Percentiles rank a stretch among this genome's conserved stretches.
phyloP scores from a whole-genome alignment of 2,797 vertebrate genomes.

The Aulostomus chinensis region DNA sequence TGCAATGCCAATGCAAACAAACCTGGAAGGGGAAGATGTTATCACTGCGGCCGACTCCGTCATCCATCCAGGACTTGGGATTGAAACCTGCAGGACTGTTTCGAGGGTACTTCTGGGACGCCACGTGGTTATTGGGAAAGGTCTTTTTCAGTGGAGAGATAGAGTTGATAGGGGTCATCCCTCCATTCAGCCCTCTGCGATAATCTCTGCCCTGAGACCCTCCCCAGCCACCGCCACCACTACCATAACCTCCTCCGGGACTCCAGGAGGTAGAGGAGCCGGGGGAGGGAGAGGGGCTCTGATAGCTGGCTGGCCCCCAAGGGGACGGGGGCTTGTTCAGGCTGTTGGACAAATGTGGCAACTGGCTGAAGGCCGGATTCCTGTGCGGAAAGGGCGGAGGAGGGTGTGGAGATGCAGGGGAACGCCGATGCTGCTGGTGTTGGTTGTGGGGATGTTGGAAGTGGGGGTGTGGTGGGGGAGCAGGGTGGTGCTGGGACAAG shows the following conservation, averaged over 20 bases:
- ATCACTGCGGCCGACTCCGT: slow-evolving; percentile 92
- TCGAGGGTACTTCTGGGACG: slow-evolving; percentile 96
- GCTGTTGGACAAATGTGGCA: slow-evolving; percentile 98
- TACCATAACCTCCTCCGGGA: slow-evolving; percentile 92
- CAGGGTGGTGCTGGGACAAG: slow-evolving; percentile 95
- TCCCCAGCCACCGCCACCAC: slow-evolving; percentile 88
- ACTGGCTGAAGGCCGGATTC: slow-evolving; percentile 95
- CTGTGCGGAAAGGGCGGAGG: slow-evolving; percentile 83
- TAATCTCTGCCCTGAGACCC: slow-evolving; percentile 97
- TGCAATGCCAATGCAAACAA: slow-evolving; percentile 60
- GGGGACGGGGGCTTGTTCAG: slow-evolving; percentile 98
- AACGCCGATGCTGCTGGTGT: slow-evolving; percentile 97
- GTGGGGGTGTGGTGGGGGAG: slow-evolving; percentile 86
- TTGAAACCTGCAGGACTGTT: slow-evolving; percentile 93
- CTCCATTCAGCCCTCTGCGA: slow-evolving; percentile 94
- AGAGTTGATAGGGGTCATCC: slow-evolving; percentile 96
- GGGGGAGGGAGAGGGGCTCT: slow-evolving; percentile 95
- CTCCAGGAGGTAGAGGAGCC: slow-evolving; percentile 94
- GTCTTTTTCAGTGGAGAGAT: slow-evolving; percentile 99
- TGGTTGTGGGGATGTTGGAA: slow-evolving; percentile 97
- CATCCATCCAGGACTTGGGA: slow-evolving; percentile 99
- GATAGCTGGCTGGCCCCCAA: slow-evolving; percentile 94
- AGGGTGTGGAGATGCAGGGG: slow-evolving; percentile 95
- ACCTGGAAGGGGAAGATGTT: slow-evolving; percentile 99
- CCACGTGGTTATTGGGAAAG: slow-evolving; percentile 97